Evolutionary conservation across 2,888 invertebrate species (phyloP), one percentile per base, ranked within the genome.

Genomic region (Ceraclea dissimilis): DNA sequence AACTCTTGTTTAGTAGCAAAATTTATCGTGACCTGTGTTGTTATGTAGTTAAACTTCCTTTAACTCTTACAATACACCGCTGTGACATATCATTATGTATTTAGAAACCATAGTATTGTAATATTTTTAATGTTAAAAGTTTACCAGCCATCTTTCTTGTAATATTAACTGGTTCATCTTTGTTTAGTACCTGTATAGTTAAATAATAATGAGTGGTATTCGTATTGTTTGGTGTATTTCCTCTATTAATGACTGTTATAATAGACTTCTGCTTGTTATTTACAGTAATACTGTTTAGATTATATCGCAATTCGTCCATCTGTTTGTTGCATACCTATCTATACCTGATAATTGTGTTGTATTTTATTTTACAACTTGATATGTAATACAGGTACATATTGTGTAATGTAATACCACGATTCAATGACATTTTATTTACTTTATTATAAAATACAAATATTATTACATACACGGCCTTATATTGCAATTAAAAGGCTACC

Each of bases 1-100:
- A 48, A 58, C 51, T 58, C 16, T 50, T 58, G 58, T 58, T 58
- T 51, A 49, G 47, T 34, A 58, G 54, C 51, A 50, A 58, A 58
- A 44, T 54, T 48, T 39, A 39, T 39, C 39, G 39, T 39, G 54
- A 44, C 54, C 55, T 52, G 52, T 50, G 55, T 39, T 39, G 39
- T 39, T 39, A 39, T 5, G 2, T 39, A 16, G 16, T 13, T 39
- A 39, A 26, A 26, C 16, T 39, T 39, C 39, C 39, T 39, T 16
- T 39, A 5, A 2, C 5, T 39, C 4, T 39, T n/a, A 8, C 39
- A 4, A 13, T 39, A 13, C 5, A 16, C 13, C 13, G 39, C 39
- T 4, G 39, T 39, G 39, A 39, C 39, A 39, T 39, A 13, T 39
- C 13, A 39, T 39, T 39, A 39, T 39, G 26, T 26, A n/a, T 39